Evolutionary conservation across 2,888 invertebrate species (phyloP).

Genomic region (Amiota mariae): DNA sequence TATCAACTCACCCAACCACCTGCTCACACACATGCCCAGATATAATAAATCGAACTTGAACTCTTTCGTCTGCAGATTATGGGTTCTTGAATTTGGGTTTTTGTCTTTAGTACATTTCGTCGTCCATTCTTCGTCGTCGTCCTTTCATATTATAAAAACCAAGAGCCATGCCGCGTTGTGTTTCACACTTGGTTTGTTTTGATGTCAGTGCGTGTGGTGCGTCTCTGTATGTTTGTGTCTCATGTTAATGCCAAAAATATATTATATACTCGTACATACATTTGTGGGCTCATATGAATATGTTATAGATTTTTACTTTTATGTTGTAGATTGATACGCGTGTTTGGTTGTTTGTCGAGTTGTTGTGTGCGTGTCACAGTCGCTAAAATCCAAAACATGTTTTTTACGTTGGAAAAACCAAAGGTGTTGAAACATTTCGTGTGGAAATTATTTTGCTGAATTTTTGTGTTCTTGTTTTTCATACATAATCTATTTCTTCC

Average conservation of each 20-base stretch:
- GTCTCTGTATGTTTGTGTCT: background rate
- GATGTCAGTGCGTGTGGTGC: slow-evolving; percentile 1
- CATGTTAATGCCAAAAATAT: slow-evolving; percentile 3
- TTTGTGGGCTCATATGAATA: slow-evolving; percentile 13
- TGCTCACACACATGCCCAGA: background rate
- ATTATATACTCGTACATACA: slow-evolving; percentile 15
- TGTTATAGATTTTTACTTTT: background rate
- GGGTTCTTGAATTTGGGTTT: too few relatives aligned
- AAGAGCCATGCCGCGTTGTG: background rate
- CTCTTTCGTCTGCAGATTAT: slow-evolving; percentile 3
- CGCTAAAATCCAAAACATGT: slow-evolving; percentile 46
- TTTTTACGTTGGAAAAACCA: slow-evolving; percentile 41
- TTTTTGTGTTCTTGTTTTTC: slow-evolving; percentile 1
- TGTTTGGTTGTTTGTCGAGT: slow-evolving; percentile 17
- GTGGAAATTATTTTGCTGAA: slow-evolving; percentile 39
- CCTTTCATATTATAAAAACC: too few relatives aligned
- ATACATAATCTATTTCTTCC: background rate
- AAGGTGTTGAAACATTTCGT: slow-evolving; percentile 62
- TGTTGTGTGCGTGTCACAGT: slow-evolving; percentile 8
- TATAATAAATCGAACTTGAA: background rate
- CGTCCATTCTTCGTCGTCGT: background rate
- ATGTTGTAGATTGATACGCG: slow-evolving; percentile 39
- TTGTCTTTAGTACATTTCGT: too few relatives aligned
- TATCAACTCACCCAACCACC: too few relatives aligned
- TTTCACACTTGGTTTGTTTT: slow-evolving; percentile 53